These are phyloP conservation scores for Zoanthus solanderi DNA, from an alignment of 92 coral and sea anemone species.

Conservation along the genomic window DNA sequence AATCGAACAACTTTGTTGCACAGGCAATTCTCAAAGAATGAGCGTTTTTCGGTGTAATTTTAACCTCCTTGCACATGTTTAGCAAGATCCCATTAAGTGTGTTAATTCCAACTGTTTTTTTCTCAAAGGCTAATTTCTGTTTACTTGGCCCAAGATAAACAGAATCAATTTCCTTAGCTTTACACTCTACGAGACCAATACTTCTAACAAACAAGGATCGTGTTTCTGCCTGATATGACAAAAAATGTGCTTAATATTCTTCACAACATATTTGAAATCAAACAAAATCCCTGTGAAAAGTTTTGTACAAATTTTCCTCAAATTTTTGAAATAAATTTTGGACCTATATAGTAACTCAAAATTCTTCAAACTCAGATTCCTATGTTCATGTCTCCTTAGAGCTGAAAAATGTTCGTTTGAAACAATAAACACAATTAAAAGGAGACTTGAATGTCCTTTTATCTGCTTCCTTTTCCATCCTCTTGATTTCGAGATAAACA, in stretches of 20 bases:
- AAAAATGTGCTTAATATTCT: slow-evolving; percentile 57
- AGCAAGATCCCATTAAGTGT: slow-evolving; percentile 65
- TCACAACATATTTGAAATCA: not conserved
- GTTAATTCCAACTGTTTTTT: slow-evolving; percentile 62
- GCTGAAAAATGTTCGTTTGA: slow-evolving; percentile 60
- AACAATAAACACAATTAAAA: slow-evolving; percentile 54
- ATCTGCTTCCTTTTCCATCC: not conserved
- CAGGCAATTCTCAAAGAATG: slow-evolving; percentile 66
- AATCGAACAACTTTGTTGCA: slow-evolving; percentile 63
- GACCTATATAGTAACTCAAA: slow-evolving; percentile 42
- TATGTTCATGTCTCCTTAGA: slow-evolving; percentile 59
- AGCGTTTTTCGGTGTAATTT: slow-evolving; percentile 23
- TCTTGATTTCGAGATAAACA: not conserved
- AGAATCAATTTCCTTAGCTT: slow-evolving; percentile 39
- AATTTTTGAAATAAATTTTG: slow-evolving; percentile 57
- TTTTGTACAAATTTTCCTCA: slow-evolving; percentile 69
- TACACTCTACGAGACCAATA: slow-evolving; percentile 57
- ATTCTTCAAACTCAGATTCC: slow-evolving; percentile 58
- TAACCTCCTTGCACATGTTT: slow-evolving; percentile 39
- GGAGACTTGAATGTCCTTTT: slow-evolving; percentile 45
- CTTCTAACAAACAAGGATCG: slow-evolving; percentile 49
- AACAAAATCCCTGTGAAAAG: slow-evolving; percentile 64
- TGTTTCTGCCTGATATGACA: slow-evolving; percentile 57
- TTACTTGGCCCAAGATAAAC: slow-evolving; percentile 61
- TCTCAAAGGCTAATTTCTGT: slow-evolving; percentile 57